A percentile compares a stretch with the other conserved stretches of the same genome.
Conservation (phyloP, 2,113 vertebrate species). For the Heterotilapia buettikoferi region DNA sequence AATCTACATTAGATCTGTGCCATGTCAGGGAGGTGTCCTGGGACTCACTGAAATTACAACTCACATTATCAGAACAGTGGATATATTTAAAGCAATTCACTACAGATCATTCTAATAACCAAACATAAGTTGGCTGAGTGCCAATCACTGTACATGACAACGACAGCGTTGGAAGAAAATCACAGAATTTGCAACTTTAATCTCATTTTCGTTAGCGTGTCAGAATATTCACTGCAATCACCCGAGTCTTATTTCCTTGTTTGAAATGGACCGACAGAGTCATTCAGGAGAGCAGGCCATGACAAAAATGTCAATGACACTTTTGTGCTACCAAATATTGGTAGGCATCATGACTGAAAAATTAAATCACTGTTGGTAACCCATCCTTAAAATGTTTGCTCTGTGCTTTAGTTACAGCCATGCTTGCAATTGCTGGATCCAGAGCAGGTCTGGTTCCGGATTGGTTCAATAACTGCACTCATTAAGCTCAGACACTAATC, state of each 20-base stretch:
- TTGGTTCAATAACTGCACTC: background rate
- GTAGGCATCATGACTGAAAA: background rate
- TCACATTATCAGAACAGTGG: slow-evolving; percentile 34
- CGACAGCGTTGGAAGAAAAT: background rate
- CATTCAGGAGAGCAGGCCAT: background rate
- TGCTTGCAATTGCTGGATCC: background rate
- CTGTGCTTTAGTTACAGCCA: background rate
- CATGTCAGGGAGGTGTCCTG: slow-evolving; percentile 38
- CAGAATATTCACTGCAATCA: background rate
- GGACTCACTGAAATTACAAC: slow-evolving; percentile 26
- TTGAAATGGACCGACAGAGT: background rate
- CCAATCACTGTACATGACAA: background rate
- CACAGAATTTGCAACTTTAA: background rate
- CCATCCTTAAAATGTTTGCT: background rate
- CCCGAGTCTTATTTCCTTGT: background rate
- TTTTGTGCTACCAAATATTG: background rate
- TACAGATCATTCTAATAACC: slow-evolving; percentile 1
- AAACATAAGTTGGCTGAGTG: background rate
- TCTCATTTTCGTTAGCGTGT: background rate
- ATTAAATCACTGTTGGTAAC: background rate
- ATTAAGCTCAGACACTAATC: background rate
- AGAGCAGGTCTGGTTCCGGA: background rate
- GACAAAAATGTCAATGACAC: background rate
- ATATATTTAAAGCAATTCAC: background rate
- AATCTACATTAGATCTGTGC: slow-evolving; percentile 37